Conservation (phyloP, 2,797 vertebrate genomes). For the Danio aesculapii region DNA sequence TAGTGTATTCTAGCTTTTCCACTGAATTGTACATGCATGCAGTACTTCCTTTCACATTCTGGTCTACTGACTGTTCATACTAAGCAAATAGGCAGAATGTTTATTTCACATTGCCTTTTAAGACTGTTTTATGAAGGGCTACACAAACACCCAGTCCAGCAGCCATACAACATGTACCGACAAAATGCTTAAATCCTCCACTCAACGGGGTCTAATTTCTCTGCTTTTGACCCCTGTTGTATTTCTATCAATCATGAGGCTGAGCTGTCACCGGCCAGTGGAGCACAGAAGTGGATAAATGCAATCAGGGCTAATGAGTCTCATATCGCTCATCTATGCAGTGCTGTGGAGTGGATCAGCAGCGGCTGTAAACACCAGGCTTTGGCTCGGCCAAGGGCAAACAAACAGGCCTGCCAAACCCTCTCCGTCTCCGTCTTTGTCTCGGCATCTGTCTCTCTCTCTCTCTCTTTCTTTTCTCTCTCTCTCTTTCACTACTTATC, state of each 20-base stretch:
- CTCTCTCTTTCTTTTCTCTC: neutral
- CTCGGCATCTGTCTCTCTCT: conserved; percentile 35
- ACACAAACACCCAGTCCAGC: neutral
- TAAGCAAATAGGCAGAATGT: neutral
- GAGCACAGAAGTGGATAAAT: conserved; percentile 58
- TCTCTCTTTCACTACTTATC: conserved; percentile 9
- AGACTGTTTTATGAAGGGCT: neutral
- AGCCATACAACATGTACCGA: neutral
- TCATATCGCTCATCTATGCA: conserved; percentile 61
- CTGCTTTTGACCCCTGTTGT: conserved; percentile 54
- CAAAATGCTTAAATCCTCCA: conserved; percentile 51
- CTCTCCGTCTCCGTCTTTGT: conserved; percentile 25
- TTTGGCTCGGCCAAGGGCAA: conserved; percentile 53
- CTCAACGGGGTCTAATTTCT: conserved; percentile 54
- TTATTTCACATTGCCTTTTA: neutral
- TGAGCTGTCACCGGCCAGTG: conserved; percentile 38
- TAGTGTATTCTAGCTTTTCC: too few species aligned
- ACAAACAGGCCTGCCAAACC: conserved; percentile 59
- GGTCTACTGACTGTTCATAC: too few species aligned
- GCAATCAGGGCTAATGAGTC: conserved; percentile 62
- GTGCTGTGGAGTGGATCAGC: conserved; percentile 57
- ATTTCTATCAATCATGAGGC: conserved; percentile 58
- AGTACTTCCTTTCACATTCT: too few species aligned
- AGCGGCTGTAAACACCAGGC: conserved; percentile 58
- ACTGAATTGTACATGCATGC: too few species aligned